Evolutionary conservation across 1,140 invertebrate genomes (phyloP).

Genomic region (Procambarus clarkii): DNA sequence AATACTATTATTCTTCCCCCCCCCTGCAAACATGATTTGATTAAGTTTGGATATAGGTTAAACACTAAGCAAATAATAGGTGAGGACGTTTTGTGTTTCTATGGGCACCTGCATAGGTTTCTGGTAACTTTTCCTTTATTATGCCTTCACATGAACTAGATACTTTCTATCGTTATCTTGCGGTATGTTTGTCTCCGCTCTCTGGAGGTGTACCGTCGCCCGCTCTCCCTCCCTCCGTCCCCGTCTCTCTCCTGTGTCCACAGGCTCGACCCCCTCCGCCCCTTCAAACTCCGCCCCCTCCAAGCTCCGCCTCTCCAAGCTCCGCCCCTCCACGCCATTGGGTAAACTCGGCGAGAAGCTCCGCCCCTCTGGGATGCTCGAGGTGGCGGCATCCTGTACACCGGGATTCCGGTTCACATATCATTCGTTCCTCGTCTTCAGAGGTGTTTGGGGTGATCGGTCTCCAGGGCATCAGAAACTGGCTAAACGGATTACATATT

Average conservation of each 20-base stretch:
- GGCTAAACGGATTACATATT: neutral
- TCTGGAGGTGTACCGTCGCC: too few relatives aligned
- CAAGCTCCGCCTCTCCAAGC: too few relatives aligned
- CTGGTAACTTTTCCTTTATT: too few relatives aligned
- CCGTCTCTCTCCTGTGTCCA: neutral
- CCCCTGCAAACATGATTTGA: too few relatives aligned
- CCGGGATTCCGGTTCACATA: neutral
- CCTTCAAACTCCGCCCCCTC: neutral
- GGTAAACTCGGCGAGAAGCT: neutral
- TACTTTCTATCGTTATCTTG: too few relatives aligned
- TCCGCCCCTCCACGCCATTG: neutral
- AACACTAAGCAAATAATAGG: too few relatives aligned
- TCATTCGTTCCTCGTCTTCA: slow-evolving; percentile 47
- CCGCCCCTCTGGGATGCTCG: neutral
- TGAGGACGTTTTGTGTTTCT: too few relatives aligned
- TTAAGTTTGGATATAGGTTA: too few relatives aligned
- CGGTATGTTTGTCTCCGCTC: too few relatives aligned
- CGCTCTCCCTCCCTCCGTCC: neutral
- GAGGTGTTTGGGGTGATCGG: slow-evolving; percentile 33
- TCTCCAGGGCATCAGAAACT: neutral
- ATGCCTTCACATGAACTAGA: too few relatives aligned
- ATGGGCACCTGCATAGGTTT: too few relatives aligned
- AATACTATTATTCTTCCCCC: too few relatives aligned
- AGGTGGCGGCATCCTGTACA: neutral
- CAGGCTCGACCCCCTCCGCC: neutral